These are phyloP conservation scores for Lateolabrax maculatus DNA, from an alignment of 2,797 vertebrate genomes.

Conservation along the genomic window DNA sequence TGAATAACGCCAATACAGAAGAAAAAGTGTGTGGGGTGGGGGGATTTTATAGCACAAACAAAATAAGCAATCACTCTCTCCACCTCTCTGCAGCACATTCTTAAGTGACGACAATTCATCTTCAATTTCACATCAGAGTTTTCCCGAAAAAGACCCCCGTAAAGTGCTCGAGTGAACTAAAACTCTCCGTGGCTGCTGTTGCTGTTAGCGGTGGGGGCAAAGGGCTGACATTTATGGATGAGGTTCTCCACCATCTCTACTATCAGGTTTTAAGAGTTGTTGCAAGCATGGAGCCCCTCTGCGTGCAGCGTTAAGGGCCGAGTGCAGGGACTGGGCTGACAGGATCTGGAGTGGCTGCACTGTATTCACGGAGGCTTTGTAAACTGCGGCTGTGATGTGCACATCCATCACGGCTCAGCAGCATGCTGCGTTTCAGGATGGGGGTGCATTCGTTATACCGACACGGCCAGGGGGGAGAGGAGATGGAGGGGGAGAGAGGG, in stretches of 20 bases:
- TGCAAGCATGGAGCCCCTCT: conserved; percentile 67
- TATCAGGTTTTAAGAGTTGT: conserved; percentile 78
- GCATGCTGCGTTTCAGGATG: conserved; percentile 70
- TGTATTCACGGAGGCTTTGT: conserved; percentile 72
- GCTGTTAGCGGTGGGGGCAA: conserved; percentile 62
- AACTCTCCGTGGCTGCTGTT: conserved; percentile 59
- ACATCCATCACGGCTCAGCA: conserved; percentile 78
- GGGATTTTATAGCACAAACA: conserved; percentile 72
- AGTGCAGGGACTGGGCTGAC: conserved; percentile 59
- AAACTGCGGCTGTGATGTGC: conserved; percentile 71
- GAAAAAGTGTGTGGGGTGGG: conserved; percentile 21
- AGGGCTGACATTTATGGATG: conserved; percentile 82
- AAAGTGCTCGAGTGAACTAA: conserved; percentile 63
- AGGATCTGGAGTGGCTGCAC: conserved; percentile 64
- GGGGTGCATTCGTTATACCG: conserved; percentile 76
- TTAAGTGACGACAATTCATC: conserved; percentile 78
- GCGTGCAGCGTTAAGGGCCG: conserved; percentile 54
- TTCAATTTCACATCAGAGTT: conserved; percentile 76
- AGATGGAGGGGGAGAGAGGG: background rate
- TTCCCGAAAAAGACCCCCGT: conserved; percentile 65
- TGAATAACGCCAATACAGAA: conserved; percentile 56
- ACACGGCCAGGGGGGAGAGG: conserved; percentile 37
- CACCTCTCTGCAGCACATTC: conserved; percentile 65
- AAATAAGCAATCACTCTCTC: conserved; percentile 66
- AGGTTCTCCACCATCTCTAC: conserved; percentile 76